These are phyloP conservation scores for Monomorium pharaonis DNA, from an alignment of 1,140 invertebrate species.

Conservation along the genomic window DNA sequence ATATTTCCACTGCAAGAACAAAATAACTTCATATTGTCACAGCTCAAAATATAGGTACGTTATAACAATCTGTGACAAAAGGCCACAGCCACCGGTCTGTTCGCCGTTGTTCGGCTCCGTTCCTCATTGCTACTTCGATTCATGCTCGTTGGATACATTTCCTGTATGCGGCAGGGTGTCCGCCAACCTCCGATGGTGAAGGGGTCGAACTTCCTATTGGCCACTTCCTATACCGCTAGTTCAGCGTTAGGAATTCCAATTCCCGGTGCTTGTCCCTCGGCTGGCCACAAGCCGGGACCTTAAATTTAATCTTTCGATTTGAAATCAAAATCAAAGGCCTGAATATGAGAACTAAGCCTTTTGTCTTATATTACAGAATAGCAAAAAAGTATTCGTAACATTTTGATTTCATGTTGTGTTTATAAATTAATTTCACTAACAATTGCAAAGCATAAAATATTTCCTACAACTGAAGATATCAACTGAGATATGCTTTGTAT, in stretches of 20 bases:
- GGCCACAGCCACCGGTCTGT: slow-evolving; percentile 14
- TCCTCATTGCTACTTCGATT: slow-evolving; percentile 65
- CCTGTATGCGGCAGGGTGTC: slow-evolving; percentile 47
- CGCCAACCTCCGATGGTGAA: slow-evolving; percentile 26
- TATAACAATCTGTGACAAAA: background rate
- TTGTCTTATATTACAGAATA: slow-evolving; percentile 1
- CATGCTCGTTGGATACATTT: slow-evolving; percentile 62
- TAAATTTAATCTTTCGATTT: slow-evolving; percentile 53
- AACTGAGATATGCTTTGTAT: background rate
- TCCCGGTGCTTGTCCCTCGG: slow-evolving; percentile 41
- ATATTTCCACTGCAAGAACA: background rate
- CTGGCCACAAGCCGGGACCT: slow-evolving; percentile 32
- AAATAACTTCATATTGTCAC: background rate
- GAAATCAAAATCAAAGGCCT: background rate
- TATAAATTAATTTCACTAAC: slow-evolving; percentile 6
- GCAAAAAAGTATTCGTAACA: background rate
- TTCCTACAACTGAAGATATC: background rate
- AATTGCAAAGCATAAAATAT: background rate
- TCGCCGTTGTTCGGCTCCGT: slow-evolving; percentile 25
- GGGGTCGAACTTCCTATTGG: slow-evolving; percentile 68
- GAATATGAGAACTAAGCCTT: background rate
- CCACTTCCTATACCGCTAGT: slow-evolving; percentile 64
- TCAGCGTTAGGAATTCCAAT: slow-evolving; percentile 63
- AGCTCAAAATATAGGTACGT: background rate
- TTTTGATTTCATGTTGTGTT: background rate